Evolutionary conservation across 2,888 invertebrate species (phyloP).

Genomic region (Epiperipatus broadwayi): DNA sequence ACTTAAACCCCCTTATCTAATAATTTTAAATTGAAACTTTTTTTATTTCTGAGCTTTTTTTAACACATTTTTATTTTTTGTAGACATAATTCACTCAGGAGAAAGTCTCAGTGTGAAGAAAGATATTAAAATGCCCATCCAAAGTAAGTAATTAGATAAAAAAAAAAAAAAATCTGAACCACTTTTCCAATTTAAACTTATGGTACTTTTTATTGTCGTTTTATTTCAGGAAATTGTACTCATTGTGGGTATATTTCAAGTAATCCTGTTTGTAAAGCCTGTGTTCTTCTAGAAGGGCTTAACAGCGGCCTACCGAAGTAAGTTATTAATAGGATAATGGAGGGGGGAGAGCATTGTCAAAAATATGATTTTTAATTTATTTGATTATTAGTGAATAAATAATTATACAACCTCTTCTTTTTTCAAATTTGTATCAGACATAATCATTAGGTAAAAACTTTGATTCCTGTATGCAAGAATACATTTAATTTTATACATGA

Average conservation of each 20-base stretch:
- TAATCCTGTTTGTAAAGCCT: slow-evolving; percentile 87
- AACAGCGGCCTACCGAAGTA: slow-evolving; percentile 70
- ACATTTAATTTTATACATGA: no score
- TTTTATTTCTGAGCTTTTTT: no score
- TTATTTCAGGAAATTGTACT: slow-evolving; percentile 40
- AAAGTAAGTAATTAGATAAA: slow-evolving; percentile 29
- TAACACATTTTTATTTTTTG: slow-evolving; percentile 15
- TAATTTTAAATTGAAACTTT: no score
- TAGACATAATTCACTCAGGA: slow-evolving; percentile 70
- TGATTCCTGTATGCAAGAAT: no score
- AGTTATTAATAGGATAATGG: slow-evolving; percentile 60
- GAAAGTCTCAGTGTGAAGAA: slow-evolving; percentile 67
- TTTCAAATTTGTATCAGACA: no score
- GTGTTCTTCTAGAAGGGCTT: slow-evolving; percentile 78
- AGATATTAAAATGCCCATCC: slow-evolving; percentile 55
- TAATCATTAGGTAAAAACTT: no score
- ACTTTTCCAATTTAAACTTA: background rate
- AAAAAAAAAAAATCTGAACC: background rate
- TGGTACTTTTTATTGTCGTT: slow-evolving; percentile 1
- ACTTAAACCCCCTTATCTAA: no score
- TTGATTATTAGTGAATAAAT: no score
- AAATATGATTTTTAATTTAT: no score
- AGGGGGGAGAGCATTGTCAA: background rate
- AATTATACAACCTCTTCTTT: no score
- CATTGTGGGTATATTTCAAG: slow-evolving; percentile 70